A percentile compares a stretch with the other conserved stretches of the same genome.
Evolutionary conservation across 2,888 invertebrate genomes (phyloP).

Genomic region (Brachyopa scutellaris): DNA sequence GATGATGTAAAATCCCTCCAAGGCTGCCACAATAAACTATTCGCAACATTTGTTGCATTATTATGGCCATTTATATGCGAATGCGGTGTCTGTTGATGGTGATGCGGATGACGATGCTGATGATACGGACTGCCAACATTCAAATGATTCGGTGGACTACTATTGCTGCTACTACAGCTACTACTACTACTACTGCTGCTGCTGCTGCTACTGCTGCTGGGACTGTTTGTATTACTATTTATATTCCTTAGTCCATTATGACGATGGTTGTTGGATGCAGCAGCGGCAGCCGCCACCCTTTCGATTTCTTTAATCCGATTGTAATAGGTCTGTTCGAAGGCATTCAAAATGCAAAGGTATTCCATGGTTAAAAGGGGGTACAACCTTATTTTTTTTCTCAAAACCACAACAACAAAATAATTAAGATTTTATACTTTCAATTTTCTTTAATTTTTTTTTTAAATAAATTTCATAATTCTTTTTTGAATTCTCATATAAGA

Average conservation of each 20-base stretch:
- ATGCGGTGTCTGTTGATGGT: slow-evolving; percentile 72
- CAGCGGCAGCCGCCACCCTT: slow-evolving; percentile 74
- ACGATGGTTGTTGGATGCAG: slow-evolving; percentile 63
- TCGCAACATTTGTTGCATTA: slow-evolving; percentile 77
- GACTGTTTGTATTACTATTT: slow-evolving; percentile 47
- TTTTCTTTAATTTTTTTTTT: not conserved
- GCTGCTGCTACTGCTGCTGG: slow-evolving; percentile 38
- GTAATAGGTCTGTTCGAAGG: slow-evolving; percentile 79
- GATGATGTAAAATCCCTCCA: slow-evolving; percentile 80
- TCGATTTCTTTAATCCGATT: slow-evolving; percentile 78
- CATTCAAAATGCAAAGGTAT: slow-evolving; percentile 79
- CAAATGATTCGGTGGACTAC: slow-evolving; percentile 65
- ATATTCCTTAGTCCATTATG: slow-evolving; percentile 60
- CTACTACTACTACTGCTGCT: slow-evolving; percentile 57
- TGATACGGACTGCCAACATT: slow-evolving; percentile 52
- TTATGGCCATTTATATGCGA: slow-evolving; percentile 53
- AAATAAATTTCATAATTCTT: slow-evolving; percentile 47
- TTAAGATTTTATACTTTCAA: not conserved
- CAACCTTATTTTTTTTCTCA: not conserved
- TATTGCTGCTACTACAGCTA: slow-evolving; percentile 43
- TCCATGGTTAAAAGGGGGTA: slow-evolving; percentile 76
- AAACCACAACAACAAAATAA: too few relatives aligned
- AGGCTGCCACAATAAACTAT: slow-evolving; percentile 80
- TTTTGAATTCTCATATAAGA: not conserved
- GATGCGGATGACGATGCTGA: slow-evolving; percentile 74